Evolutionary conservation across 2,888 invertebrate species (phyloP), one percentile per base, ranked within the genome.

Genomic region (Apodemia mormo): DNA sequence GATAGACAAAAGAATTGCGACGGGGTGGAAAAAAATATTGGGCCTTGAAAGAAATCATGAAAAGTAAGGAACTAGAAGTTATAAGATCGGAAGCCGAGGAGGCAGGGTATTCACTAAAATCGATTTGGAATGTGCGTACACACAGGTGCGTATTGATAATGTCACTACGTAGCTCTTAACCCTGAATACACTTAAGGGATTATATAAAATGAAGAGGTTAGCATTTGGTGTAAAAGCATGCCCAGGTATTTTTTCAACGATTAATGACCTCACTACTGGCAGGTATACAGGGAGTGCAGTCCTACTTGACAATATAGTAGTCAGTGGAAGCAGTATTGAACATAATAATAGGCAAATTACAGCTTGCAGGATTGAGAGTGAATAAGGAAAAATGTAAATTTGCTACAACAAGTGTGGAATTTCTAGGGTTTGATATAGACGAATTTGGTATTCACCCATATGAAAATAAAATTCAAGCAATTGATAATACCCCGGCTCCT

Each of bases 391-490:
- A 54, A 54, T 54, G 54, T 54, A 22, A 54, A 22, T 22, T 54
- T 54, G 54, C 54, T 8, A 54, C 54, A 6, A n/a, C n/a, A n/a
- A 54, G 22, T n/a, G 54, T 54, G n/a, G 54, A 54, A 22, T 54
- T 54, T 54, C 22, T 54, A 22, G 54, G 54, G 8, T 22, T 14
- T 54, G 54, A 22, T 54, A 22, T 54, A 8, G 54, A 54, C 8
- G 54, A 54, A 54, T 22, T 22, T n/a, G 54, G 54, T 22, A 54
- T 54, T 54, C 54, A 54, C 2, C 54, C 54, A 14, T 14, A 7
- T 54, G 54, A 54, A 54, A 54, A 54, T 22, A n/a, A 54, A 22
- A 22, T 54, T n/a, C n/a, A 54, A 54, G 22, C 54, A 54, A 54
- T 54, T 22, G 54, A n/a, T 7, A 22, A n/a, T 54, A 22, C 54